These are phyloP conservation scores for Nycteola revayana DNA, from an alignment of 2,888 invertebrate species.

Conservation along the genomic window DNA sequence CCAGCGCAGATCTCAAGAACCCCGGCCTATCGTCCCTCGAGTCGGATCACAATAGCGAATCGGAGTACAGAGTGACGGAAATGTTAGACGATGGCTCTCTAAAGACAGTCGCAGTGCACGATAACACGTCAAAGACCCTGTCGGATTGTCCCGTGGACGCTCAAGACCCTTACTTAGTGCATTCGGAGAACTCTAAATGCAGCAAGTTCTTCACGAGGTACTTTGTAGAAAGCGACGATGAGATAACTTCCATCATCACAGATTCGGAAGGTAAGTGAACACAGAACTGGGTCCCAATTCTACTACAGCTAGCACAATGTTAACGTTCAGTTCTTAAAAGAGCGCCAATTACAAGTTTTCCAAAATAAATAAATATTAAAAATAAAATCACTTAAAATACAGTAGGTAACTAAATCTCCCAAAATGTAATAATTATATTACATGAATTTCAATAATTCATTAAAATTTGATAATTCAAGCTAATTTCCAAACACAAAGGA, in stretches of 20 bases:
- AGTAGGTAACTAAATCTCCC: too few species aligned
- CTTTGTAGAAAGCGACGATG: constrained; percentile 87
- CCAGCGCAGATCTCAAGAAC: constrained; percentile 51
- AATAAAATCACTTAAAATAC: too few species aligned
- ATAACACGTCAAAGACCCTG: constrained; percentile 74
- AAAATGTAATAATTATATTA: too few species aligned
- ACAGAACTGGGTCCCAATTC: too few species aligned
- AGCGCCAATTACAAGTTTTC: too few species aligned
- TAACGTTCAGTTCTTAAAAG: too few species aligned
- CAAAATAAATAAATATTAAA: too few species aligned
- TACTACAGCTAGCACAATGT: too few species aligned
- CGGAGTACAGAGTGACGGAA: constrained; percentile 74
- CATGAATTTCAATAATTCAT: too few species aligned
- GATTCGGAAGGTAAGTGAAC: constrained; percentile 84
- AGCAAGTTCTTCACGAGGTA: constrained; percentile 85
- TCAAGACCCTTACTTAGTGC: constrained; percentile 75
- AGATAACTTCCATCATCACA: constrained; percentile 86
- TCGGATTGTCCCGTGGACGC: constrained; percentile 72
- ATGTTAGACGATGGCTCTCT: constrained; percentile 78
- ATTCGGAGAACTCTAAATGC: constrained; percentile 81
- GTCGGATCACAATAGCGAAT: constrained; percentile 68
- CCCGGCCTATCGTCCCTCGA: constrained; percentile 49
- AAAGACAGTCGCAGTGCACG: constrained; percentile 74
- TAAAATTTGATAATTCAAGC: too few species aligned
- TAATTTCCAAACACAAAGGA: too few species aligned